Conservation (phyloP, 2,797 vertebrate species). For the Notoglanidium macrostoma region DNA sequence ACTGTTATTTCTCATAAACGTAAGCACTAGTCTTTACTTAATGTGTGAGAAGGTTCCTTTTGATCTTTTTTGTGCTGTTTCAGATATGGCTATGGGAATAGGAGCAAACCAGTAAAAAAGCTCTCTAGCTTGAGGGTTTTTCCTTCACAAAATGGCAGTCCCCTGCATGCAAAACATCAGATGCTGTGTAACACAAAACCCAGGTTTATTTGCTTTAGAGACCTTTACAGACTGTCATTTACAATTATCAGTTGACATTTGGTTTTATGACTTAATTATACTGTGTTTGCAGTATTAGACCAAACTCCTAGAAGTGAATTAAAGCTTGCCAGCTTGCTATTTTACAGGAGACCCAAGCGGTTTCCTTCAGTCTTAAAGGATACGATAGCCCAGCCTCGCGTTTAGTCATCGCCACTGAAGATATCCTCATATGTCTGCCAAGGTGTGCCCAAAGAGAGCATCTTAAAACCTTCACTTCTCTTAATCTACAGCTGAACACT, state of each 20-base stretch:
- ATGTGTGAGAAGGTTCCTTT: conserved; percentile 5
- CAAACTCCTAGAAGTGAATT: neutral
- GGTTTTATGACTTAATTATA: conserved; percentile 17
- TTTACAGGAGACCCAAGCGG: neutral
- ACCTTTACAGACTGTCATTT: conserved; percentile 7
- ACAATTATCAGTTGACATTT: conserved; percentile 30
- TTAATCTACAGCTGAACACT: neutral
- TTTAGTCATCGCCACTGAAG: neutral
- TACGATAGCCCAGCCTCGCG: too few relatives aligned
- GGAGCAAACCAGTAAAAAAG: neutral
- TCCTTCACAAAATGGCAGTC: neutral
- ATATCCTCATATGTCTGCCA: neutral
- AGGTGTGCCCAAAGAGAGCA: neutral
- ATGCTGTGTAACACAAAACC: neutral
- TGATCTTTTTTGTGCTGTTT: conserved; percentile 9
- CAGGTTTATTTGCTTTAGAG: neutral
- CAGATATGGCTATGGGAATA: neutral
- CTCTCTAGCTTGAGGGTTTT: neutral
- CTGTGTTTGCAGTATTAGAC: neutral
- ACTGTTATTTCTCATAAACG: neutral
- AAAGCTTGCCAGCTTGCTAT: conserved; percentile 10
- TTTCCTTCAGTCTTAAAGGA: neutral
- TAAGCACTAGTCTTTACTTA: neutral
- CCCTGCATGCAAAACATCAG: conserved; percentile 1
- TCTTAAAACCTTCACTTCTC: too few relatives aligned